These are phyloP conservation scores for Blastomussa wellsi DNA, from an alignment of 92 coral and sea anemone species.

Conservation along the genomic window DNA sequence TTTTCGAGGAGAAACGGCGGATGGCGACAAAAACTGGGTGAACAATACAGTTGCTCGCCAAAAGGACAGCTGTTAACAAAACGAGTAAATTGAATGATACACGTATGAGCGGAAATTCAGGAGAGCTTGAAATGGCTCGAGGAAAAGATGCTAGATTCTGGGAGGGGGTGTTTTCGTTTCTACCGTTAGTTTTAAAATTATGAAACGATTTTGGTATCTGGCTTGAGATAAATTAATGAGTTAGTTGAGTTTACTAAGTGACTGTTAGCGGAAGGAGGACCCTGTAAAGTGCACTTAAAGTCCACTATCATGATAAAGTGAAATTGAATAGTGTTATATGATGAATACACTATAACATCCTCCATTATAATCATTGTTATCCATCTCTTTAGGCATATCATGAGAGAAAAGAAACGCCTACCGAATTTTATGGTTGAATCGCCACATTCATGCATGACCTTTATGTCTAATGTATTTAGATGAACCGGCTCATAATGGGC, in stretches of 20 bases:
- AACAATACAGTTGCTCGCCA: constrained; percentile 6
- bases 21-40: neutral
- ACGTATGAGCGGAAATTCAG: neutral
- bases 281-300: constrained; percentile 19
- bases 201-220: neutral
- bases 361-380: neutral
- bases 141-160: neutral
- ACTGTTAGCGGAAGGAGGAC: constrained; percentile 12
- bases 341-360: constrained; percentile 35
- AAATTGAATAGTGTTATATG: neutral
- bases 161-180: neutral
- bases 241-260: constrained; percentile 14
- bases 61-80: neutral
- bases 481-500: neutral
- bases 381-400: neutral
- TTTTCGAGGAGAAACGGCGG: neutral
- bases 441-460: neutral
- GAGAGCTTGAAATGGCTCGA: constrained; percentile 6
- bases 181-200: neutral
- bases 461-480: neutral
- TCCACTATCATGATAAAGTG: neutral
- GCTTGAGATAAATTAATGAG: neutral
- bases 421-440: neutral
- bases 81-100: neutral
- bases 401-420: neutral